Conservation (phyloP, 1,140 invertebrate genomes). For the Bathynomus jamesi region DNA sequence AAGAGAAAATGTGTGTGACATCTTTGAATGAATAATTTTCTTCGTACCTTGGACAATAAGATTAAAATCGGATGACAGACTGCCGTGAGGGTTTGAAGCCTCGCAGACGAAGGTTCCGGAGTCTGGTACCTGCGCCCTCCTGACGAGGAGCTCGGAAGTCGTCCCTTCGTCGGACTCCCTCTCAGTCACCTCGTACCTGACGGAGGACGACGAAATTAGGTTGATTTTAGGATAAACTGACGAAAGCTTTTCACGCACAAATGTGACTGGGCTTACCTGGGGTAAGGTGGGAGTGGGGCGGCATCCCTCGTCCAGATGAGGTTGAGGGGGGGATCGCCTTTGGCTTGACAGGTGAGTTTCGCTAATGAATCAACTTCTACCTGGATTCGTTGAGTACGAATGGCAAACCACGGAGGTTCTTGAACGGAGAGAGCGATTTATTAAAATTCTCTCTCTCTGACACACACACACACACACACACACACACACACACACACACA, state of each 20-base stretch:
- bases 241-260: no score
- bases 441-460: no score
- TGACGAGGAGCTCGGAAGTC: background rate
- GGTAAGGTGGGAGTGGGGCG: slow-evolving; percentile 46
- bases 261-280: slow-evolving; percentile 17
- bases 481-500: no score
- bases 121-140: slow-evolving; percentile 47
- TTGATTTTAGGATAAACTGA: background rate
- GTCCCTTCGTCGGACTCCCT: background rate
- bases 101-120: slow-evolving; percentile 89
- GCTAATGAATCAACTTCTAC: slow-evolving; percentile 20
- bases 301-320: slow-evolving; percentile 70
- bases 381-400: slow-evolving; percentile 15
- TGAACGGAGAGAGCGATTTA: no score
- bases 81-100: slow-evolving; percentile 87
- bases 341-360: slow-evolving; percentile 21
- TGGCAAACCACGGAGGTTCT: slow-evolving; percentile 34
- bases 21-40: no score
- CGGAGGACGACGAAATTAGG: background rate
- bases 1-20: no score
- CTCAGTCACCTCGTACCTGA: slow-evolving; percentile 20
- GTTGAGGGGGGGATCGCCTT: slow-evolving; percentile 63
- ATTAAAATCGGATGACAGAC: slow-evolving; percentile 87
- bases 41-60: slow-evolving; percentile 91
- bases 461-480: no score